These are phyloP conservation scores for Abrostola tripartita DNA, from an alignment of 2,888 invertebrate genomes.

Conservation along the genomic window DNA sequence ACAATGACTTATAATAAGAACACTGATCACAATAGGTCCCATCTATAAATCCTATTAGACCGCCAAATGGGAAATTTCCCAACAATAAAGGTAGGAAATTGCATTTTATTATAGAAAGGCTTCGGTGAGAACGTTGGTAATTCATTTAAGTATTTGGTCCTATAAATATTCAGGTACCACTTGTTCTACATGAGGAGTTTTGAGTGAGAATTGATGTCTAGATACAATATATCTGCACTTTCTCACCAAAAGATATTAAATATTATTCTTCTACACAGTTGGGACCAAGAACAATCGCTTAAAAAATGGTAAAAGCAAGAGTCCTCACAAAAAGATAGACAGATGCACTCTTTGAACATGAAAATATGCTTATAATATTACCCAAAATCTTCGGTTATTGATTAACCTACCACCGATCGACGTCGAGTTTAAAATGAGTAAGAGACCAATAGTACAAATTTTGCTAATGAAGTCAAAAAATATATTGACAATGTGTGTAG, in stretches of 20 bases:
- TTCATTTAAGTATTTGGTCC: conserved; percentile 51
- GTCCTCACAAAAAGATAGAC: too few species aligned
- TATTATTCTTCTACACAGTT: too few species aligned
- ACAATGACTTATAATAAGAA: conserved; percentile 39
- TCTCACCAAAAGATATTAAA: too few species aligned
- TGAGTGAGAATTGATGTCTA: neutral
- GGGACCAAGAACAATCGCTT: too few species aligned
- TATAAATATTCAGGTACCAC: conserved; percentile 27
- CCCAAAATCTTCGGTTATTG: too few species aligned
- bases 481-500: neutral
- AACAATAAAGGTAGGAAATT: conserved; percentile 62
- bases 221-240: too few species aligned
- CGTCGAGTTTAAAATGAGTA: neutral
- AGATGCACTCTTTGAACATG: too few species aligned
- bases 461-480: neutral
- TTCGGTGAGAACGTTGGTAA: conserved; percentile 39
- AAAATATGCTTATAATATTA: too few species aligned
- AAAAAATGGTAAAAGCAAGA: too few species aligned
- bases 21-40: conserved; percentile 48
- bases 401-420: too few species aligned
- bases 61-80: conserved; percentile 51
- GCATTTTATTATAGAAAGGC: conserved; percentile 55
- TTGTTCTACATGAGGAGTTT: neutral
- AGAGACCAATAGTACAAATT: neutral
- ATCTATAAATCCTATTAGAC: conserved; percentile 46